Evolutionary conservation across 2,797 vertebrate species (phyloP).

Genomic region (Odontamblyopus lacepedii): DNA sequence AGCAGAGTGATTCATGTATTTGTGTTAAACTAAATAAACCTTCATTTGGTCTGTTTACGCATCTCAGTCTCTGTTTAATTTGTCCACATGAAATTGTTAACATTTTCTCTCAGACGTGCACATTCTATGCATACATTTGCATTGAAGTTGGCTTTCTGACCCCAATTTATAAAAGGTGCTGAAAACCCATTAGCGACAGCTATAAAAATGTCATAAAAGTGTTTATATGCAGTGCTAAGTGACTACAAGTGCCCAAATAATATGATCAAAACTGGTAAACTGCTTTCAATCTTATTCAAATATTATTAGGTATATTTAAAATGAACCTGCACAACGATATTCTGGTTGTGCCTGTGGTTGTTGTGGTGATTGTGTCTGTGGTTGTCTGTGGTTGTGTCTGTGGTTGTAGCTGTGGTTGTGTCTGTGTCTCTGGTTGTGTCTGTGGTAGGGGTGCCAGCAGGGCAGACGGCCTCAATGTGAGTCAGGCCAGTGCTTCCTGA

Average conservation of each 20-base stretch:
- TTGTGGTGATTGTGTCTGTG: too few species aligned
- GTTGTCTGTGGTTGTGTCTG: too few species aligned
- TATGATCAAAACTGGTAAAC: neutral
- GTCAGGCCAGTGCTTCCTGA: slow-evolving; percentile 45
- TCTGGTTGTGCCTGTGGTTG: too few species aligned
- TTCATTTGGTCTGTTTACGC: neutral
- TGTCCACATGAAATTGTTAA: neutral
- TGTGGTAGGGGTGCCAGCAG: slow-evolving; percentile 44
- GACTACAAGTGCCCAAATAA: slow-evolving; percentile 3
- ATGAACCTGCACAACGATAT: too few species aligned
- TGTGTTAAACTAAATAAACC: neutral
- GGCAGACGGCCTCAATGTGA: slow-evolving; percentile 67
- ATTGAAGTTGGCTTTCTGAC: neutral
- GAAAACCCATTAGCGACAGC: neutral
- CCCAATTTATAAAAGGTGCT: neutral
- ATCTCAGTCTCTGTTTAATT: neutral
- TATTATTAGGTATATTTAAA: too few species aligned
- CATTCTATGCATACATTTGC: neutral
- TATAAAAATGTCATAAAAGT: neutral
- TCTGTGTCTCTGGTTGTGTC: slow-evolving; percentile 17
- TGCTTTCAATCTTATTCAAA: too few species aligned
- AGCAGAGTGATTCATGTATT: neutral
- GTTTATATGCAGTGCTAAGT: neutral
- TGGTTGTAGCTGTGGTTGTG: too few species aligned
- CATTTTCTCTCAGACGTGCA: neutral